Evolutionary conservation across 2,888 invertebrate genomes (phyloP), one percentile per base, ranked within the genome.

Genomic region (Pollenia amentaria): DNA sequence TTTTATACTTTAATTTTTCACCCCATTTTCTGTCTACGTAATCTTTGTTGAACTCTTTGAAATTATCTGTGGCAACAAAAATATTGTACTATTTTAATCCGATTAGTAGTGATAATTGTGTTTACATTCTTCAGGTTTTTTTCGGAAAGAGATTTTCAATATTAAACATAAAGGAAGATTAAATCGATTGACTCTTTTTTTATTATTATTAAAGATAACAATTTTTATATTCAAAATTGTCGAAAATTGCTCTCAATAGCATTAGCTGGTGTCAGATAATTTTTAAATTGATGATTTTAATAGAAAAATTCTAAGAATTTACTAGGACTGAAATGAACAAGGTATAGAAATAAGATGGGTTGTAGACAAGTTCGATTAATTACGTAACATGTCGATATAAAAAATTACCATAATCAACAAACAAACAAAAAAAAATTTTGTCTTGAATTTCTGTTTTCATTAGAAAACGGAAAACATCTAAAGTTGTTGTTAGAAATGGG

Each of bases 41-140:
- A 12, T 60, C 73, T 48, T 48, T 38, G 38, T 48, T 38, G 38
- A 62, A 7, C 48, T 40, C 48, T 18, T 48, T 73, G 1, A 48
- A 38, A 62, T 48, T 38, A 18, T 40, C 38, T 48, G 9, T 16
- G 46, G 3, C 38, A 38, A 57, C 10, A 16, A 44, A 21, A n/a
- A 44, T 60, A 57, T 57, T 57, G 38, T 14, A 11, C 29, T 2
- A 44, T 55, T 67, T 77, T 77, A 78, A 78, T 67, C 77, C 55
- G 77, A 46, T 78, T 78, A 67, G 38, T 67, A 38, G 65, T 44
- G 11, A 48, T 64, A 69, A 40, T 67, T 67, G 29, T 67, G 67
- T 78, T 67, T 42, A 29, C 21, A 67, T 65, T 29, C 53, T 8
- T 51, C 48, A 62, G 40, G 57, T 57, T 29, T 53, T 60, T 7